A percentile compares a stretch with the other conserved stretches of the same genome.
Conservation (phyloP, 1,140 invertebrate species). For the Achatina immaculata region DNA sequence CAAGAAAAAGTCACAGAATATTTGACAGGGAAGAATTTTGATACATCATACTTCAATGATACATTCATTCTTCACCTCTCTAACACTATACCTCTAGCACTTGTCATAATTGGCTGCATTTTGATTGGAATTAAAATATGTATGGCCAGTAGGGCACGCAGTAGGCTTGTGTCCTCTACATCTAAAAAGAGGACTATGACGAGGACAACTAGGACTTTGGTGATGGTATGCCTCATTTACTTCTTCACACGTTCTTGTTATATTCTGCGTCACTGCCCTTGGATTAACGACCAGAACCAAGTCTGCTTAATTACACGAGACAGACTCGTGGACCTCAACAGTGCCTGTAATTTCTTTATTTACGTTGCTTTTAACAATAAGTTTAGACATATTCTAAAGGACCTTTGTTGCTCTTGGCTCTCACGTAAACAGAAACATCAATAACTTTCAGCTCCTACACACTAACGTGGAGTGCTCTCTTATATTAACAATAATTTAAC, state of each 20-base stretch:
- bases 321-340: background rate
- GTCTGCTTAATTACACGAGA: background rate
- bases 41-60: background rate
- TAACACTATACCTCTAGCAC: background rate
- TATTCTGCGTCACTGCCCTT: background rate
- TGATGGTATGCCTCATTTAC: background rate
- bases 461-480: too few relatives aligned
- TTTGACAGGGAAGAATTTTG: background rate
- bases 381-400: background rate
- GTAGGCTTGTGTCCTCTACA: background rate
- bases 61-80: background rate
- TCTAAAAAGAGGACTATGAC: background rate
- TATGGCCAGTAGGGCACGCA: background rate
- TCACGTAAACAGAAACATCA: too few relatives aligned
- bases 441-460: too few relatives aligned
- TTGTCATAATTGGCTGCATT: background rate
- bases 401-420: background rate
- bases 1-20: background rate
- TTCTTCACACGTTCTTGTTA: background rate
- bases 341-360: background rate
- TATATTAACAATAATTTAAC: too few relatives aligned
- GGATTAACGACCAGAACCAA: background rate
- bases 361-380: background rate
- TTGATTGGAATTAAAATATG: background rate
- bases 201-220: background rate